These are phyloP conservation scores for Microtus richardsoni DNA, from an alignment of 2,113 vertebrate genomes.

Conservation along the genomic window DNA sequence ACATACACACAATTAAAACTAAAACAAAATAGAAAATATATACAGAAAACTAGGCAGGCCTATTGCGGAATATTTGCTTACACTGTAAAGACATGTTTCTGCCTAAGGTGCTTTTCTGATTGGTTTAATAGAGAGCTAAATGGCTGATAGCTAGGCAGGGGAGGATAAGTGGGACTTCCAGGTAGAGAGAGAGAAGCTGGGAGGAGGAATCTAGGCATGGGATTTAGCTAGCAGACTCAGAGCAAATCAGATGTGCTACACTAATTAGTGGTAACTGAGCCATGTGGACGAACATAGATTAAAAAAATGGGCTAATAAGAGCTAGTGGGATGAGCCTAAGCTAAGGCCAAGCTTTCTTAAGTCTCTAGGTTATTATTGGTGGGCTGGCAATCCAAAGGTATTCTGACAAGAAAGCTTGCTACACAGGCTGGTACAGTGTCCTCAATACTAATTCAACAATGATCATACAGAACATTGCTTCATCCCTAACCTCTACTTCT, in stretches of 20 bases:
- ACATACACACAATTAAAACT: not conserved
- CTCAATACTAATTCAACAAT: not conserved
- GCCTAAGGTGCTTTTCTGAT: not conserved
- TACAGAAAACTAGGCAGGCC: not conserved
- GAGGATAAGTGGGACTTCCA: not conserved
- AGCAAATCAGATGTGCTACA: not conserved
- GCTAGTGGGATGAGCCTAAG: not conserved
- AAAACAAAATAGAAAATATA: not conserved
- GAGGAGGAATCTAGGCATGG: not conserved
- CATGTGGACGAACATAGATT: not conserved
- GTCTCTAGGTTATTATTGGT: not conserved
- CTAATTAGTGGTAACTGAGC: not conserved
- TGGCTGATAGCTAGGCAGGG: not conserved
- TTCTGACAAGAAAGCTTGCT: not conserved
- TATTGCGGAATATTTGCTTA: not conserved
- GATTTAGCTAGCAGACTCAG: not conserved
- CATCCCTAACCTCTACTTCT: not conserved
- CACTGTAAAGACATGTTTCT: not conserved
- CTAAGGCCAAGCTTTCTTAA: not conserved
- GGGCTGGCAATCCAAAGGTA: not conserved
- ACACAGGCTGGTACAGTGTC: not conserved
- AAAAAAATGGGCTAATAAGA: not conserved
- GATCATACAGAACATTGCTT: not conserved
- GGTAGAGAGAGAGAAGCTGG: not conserved
- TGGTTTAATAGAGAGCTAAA: not conserved